Percentiles rank a stretch among this genome's conserved stretches.
Conservation (phyloP, 1,140 invertebrate genomes). For the Zaprionus taronus region DNA sequence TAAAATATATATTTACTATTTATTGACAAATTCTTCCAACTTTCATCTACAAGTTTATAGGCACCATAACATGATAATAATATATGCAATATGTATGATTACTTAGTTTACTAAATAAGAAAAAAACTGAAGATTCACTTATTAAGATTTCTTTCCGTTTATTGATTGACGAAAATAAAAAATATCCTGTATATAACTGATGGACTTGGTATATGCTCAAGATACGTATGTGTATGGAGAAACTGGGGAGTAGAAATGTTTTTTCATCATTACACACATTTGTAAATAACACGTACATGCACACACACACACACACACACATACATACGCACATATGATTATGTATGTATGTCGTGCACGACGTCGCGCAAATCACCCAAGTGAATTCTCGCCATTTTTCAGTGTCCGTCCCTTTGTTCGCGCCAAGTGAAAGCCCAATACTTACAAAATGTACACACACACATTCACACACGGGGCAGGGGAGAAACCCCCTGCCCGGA, state of each 20-base stretch:
- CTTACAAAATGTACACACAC: conserved; percentile 44
- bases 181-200: not conserved
- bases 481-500: conserved; percentile 9
- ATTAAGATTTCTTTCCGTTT: not conserved
- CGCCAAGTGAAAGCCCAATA: conserved; percentile 58
- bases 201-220: conserved; percentile 12
- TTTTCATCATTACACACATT: conserved; percentile 9
- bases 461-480: not conserved
- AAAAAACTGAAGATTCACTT: not conserved
- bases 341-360: conserved; percentile 51
- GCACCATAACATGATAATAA: not conserved
- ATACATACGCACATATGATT: conserved; percentile 5
- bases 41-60: not conserved
- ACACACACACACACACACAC: conserved; percentile 17
- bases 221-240: not conserved
- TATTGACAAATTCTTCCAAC: not conserved
- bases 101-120: not conserved
- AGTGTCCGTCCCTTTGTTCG: conserved; percentile 74
- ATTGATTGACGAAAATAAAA: not conserved
- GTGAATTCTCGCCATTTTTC: conserved; percentile 83
- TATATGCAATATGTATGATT: not conserved
- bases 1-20: not conserved
- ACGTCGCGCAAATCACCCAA: conserved; percentile 77
- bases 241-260: not conserved
- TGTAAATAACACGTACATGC: not conserved